Base-by-base conservation (phyloP, 2,888 invertebrate genomes). In the Macrophya alboannulata region DNA sequence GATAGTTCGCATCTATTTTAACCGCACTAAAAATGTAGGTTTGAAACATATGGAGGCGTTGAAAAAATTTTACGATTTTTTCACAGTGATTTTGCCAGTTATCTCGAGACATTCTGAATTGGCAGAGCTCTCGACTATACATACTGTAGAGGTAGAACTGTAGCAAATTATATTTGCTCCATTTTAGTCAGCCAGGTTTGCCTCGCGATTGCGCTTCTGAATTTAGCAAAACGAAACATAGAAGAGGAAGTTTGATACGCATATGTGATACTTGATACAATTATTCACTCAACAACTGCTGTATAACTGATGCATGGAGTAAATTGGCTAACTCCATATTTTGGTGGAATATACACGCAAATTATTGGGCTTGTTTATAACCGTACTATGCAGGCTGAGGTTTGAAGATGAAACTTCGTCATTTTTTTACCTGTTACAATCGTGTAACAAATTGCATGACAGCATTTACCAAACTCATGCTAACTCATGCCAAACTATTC, bases 241-340 rank as follows among this genome's bases (percentile, higher is more conserved):
- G n/a, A 77, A 77, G 51, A n/a, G 37, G 31, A 77, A 31, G 55
- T 51, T 51, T 6, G 31, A 55, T 77, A 55, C 31, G 25, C 77
- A 15, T 77, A 55, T 17, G 31, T 31, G 76, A 77, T 77, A 74
- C 74, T 74, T 74, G 45, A 74, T 74, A 74, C 48, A 51, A 76
- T 76, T 76, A 76, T 43, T 25, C 48, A 48, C 76, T 48, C 48
- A 51, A 21, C 76, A 48, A 48, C 76, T 21, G 48, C 17, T n/a
- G 21, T 48, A 48, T 76, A 48, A 25, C 76, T 76, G 76, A 51
- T 51, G 76, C 48, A 48, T 25, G 76, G 48, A 48, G 48, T 48
- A 48, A 31, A 76, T 48, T 76, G 25, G 25, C 15, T 6, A 76
- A 48, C 25, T 77, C 77, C 21, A n/a, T 37, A 55, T 77, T 31